phyloP scores from a whole-genome alignment of 2,113 vertebrate genomes.

The Benitochromis conjunctus region DNA sequence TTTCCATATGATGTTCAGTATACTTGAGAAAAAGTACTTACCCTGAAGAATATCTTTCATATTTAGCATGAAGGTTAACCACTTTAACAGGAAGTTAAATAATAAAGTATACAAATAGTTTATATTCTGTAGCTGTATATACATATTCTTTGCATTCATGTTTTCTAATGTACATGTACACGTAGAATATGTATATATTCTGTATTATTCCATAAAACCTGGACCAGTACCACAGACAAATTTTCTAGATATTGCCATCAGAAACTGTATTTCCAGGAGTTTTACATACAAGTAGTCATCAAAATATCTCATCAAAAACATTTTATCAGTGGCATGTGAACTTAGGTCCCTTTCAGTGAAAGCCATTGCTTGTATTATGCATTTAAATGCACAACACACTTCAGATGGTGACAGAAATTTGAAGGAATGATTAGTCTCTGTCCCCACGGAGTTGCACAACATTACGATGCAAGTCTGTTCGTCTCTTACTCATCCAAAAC shows the following conservation, averaged over 20 bases:
- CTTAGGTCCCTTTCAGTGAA: neutral
- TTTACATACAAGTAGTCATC: neutral
- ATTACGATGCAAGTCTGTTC: constrained; percentile 21
- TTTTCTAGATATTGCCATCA: neutral
- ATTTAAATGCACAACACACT: neutral
- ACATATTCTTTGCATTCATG: neutral
- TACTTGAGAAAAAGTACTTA: neutral
- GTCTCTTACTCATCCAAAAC: constrained; percentile 13
- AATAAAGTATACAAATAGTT: neutral
- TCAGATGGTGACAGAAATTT: neutral
- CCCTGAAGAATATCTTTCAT: neutral
- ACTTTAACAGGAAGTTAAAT: neutral
- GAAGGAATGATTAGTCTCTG: neutral
- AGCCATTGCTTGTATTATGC: neutral
- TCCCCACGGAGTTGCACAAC: constrained; percentile 7
- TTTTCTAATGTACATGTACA: neutral
- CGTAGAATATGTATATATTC: neutral
- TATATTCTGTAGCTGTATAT: neutral
- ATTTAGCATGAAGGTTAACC: neutral
- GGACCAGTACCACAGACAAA: neutral
- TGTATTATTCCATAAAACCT: neutral
- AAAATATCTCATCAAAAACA: neutral
- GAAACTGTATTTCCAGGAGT: neutral
- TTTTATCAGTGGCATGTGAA: neutral
- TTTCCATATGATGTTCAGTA: neutral